phyloP scores from a whole-genome alignment of 2,888 invertebrate species.

The Euclidia mi region DNA sequence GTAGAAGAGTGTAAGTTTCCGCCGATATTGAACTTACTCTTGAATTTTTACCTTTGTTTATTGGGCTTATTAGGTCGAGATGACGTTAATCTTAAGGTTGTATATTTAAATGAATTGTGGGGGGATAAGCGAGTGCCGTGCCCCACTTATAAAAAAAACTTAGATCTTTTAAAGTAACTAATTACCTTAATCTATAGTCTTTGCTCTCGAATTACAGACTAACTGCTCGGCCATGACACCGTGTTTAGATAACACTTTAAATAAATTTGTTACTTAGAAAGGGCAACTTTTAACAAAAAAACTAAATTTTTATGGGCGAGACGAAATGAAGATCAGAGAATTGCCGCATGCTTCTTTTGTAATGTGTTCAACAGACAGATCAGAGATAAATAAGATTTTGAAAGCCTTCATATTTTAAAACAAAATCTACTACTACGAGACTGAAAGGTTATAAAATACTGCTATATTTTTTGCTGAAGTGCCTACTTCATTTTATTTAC shows the following conservation, averaged over 20 bases:
- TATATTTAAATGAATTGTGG: conserved; percentile 42
- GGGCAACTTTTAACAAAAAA: no score
- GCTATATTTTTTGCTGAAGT: no score
- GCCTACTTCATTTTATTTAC: background rate
- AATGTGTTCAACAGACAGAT: no score
- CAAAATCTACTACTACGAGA: no score
- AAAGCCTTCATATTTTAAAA: no score
- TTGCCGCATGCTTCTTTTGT: no score
- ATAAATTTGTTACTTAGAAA: no score
- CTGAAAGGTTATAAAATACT: no score
- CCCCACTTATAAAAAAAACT: conserved; percentile 1
- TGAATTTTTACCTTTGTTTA: conserved; percentile 57
- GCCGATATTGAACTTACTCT: conserved; percentile 50
- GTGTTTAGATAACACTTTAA: no score
- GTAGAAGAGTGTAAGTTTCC: conserved; percentile 33
- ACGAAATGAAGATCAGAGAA: no score
- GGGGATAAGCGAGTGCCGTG: conserved; percentile 4
- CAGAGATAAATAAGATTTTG: no score
- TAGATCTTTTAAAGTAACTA: background rate
- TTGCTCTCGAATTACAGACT: background rate
- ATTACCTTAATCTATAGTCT: background rate
- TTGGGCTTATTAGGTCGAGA: conserved; percentile 51
- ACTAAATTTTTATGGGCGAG: no score
- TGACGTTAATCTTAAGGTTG: conserved; percentile 47
- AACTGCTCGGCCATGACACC: background rate